Conservation (phyloP, 64 coral and sea anemone species). For the Astreopora myriophthalma region DNA sequence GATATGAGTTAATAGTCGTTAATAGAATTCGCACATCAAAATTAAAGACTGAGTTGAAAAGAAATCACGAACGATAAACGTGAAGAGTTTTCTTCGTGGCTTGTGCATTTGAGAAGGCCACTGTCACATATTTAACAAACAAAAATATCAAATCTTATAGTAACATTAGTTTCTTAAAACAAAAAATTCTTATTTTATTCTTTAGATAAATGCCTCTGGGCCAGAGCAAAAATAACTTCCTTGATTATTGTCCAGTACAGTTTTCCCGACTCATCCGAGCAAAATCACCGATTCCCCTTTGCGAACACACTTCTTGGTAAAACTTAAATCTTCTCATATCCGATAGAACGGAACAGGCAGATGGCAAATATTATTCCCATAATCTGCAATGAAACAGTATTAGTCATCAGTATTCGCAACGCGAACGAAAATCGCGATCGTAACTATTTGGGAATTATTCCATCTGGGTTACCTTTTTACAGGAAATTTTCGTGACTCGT, state of each 20-base stretch:
- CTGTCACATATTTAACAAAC: neutral
- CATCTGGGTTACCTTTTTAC: too few species aligned
- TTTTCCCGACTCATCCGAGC: neutral
- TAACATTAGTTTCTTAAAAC: neutral
- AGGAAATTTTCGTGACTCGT: too few species aligned
- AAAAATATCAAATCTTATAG: neutral
- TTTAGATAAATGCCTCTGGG: neutral
- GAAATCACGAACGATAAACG: too few species aligned
- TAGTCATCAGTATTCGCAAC: too few species aligned
- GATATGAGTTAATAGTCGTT: too few species aligned
- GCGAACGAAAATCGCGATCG: too few species aligned
- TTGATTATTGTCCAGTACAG: neutral
- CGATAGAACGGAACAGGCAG: slow-evolving; percentile 93
- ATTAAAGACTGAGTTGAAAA: too few species aligned
- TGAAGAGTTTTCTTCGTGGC: too few species aligned
- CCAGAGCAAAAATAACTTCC: neutral
- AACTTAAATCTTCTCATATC: slow-evolving; percentile 95
- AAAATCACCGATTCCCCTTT: neutral
- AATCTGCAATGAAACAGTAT: slow-evolving; percentile 57
- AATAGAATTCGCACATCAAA: too few species aligned
- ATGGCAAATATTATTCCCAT: slow-evolving; percentile 91
- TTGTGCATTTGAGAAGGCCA: too few species aligned
- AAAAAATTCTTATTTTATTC: neutral
- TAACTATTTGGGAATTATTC: neutral
- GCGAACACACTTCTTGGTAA: neutral